Conservation (phyloP, 2,797 vertebrate genomes). For the Sarcophilus harrisii region DNA sequence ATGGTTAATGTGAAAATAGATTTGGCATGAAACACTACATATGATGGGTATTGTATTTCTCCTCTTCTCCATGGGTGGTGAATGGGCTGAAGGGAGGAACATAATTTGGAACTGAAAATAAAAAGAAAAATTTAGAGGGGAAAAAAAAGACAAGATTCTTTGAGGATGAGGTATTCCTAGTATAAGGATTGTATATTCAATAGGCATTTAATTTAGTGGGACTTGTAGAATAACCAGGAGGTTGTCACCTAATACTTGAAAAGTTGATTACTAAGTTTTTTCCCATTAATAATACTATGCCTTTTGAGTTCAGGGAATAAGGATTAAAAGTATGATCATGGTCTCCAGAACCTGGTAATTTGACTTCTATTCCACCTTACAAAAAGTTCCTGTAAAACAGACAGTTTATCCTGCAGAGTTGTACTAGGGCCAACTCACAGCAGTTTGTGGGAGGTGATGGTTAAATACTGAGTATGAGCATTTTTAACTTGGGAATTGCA, state of each 20-base stretch:
- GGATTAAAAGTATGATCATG: neutral
- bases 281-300: neutral
- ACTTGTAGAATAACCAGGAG: neutral
- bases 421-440: neutral
- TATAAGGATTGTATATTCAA: constrained; percentile 30
- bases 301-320: neutral
- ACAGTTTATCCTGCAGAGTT: neutral
- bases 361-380: neutral
- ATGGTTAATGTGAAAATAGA: neutral
- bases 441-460: neutral
- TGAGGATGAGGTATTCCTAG: constrained; percentile 49
- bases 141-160: constrained; percentile 50
- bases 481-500: neutral
- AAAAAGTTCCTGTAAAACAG: neutral
- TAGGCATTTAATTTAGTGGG: neutral
- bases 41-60: neutral
- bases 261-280: neutral
- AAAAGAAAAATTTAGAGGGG: neutral
- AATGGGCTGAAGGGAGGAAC: neutral
- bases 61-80: neutral
- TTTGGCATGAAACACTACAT: neutral
- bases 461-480: neutral
- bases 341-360: neutral
- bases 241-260: neutral
- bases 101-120: constrained; percentile 41